These are phyloP conservation scores for Eurytoma californica DNA, from an alignment of 2,888 invertebrate genomes.

Conservation along the genomic window DNA sequence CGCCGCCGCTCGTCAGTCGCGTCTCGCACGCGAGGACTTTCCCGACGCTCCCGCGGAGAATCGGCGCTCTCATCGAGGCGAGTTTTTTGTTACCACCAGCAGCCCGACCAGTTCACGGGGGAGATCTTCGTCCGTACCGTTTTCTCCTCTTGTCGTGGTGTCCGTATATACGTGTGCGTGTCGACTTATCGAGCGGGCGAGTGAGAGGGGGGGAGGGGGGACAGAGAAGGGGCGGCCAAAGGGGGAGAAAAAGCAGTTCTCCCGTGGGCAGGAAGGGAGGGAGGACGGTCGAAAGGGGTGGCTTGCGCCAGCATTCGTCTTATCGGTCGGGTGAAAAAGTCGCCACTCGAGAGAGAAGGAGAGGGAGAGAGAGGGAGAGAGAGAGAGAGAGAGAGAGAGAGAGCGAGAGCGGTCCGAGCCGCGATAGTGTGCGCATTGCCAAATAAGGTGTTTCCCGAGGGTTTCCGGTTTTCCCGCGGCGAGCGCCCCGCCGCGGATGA, in stretches of 20 bases:
- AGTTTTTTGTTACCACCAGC: neutral
- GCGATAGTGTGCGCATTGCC: conserved; percentile 78
- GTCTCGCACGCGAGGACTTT: conserved; percentile 28
- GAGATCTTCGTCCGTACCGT: conserved; percentile 27
- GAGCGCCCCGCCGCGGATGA: conserved; percentile 63
- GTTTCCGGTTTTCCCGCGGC: conserved; percentile 77
- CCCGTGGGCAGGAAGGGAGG: neutral
- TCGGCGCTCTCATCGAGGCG: no score
- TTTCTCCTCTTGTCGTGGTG: neutral
- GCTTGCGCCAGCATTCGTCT: neutral
- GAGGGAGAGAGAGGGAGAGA: no score
- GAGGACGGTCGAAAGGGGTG: neutral
- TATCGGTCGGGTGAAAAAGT: conserved; percentile 26
- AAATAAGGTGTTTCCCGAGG: conserved; percentile 81
- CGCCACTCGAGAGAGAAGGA: neutral
- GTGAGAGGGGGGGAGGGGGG: no score
- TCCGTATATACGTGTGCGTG: neutral
- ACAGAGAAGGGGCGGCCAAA: neutral
- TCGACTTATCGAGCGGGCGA: neutral
- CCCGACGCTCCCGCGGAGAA: conserved; percentile 1
- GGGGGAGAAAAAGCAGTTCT: neutral
- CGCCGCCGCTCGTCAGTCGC: conserved; percentile 14
- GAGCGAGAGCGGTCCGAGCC: conserved; percentile 28
- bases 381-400: conserved; percentile 8
- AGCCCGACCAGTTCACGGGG: neutral